These are phyloP conservation scores for Cyphomyrmex costatus DNA, from an alignment of 1,140 invertebrate species.

Conservation along the genomic window DNA sequence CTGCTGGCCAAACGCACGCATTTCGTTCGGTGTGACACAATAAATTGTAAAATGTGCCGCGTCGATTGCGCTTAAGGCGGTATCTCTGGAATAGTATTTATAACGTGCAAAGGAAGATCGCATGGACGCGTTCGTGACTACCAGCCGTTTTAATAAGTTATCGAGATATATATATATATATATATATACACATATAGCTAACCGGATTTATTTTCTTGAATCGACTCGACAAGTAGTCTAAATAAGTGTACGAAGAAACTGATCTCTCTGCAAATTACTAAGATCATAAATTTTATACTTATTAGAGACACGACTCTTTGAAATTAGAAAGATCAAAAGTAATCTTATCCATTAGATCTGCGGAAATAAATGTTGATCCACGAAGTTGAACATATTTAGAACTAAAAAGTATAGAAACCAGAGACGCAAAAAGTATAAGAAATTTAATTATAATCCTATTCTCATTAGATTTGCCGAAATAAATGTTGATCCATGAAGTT, in stretches of 20 bases:
- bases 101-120: constrained; percentile 47
- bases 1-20: constrained; percentile 31
- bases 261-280: constrained; percentile 7
- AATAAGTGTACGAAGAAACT: constrained; percentile 17
- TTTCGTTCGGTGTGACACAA: constrained; percentile 30
- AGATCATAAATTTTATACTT: not conserved
- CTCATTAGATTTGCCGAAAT: not conserved
- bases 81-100: constrained; percentile 47
- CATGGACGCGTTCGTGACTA: constrained; percentile 31
- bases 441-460: not conserved
- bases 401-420: constrained; percentile 12
- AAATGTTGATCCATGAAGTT: not conserved
- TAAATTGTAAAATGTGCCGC: constrained; percentile 40
- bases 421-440: not conserved
- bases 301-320: not conserved
- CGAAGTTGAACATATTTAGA: not conserved
- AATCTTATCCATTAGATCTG: not conserved
- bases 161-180: not conserved
- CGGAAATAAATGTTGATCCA: not conserved
- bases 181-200: too few relatives aligned
- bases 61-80: constrained; percentile 42
- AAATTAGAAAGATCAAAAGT: not conserved
- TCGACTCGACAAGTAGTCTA: constrained; percentile 23
- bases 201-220: constrained; percentile 39
- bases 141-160: constrained; percentile 53